Evolutionary conservation across 1,140 invertebrate species (phyloP).

Genomic region (Drosophila bocqueti): DNA sequence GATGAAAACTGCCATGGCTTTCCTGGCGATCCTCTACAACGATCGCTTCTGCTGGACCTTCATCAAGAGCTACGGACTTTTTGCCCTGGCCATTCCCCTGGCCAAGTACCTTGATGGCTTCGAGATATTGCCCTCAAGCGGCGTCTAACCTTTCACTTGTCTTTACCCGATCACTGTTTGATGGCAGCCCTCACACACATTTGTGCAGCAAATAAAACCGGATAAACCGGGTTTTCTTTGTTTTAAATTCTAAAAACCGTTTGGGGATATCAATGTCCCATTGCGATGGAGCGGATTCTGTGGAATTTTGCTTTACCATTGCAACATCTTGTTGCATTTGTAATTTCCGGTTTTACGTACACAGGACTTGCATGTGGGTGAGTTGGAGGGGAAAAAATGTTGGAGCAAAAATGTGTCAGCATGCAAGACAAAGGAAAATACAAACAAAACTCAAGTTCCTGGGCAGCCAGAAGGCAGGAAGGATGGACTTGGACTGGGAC

Average conservation of each 20-base stretch:
- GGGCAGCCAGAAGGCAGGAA: neutral
- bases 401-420: slow-evolving; percentile 70
- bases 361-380: slow-evolving; percentile 6
- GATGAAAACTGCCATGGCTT: neutral
- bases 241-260: too few relatives aligned
- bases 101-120: slow-evolving; percentile 23
- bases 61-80: slow-evolving; percentile 57
- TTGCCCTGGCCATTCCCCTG: slow-evolving; percentile 39
- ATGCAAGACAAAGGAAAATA: slow-evolving; percentile 72
- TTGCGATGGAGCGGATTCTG: neutral
- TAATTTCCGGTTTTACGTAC: slow-evolving; percentile 71
- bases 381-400: neutral
- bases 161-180: neutral
- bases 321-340: slow-evolving; percentile 79
- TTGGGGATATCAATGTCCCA: neutral
- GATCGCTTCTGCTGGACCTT: slow-evolving; percentile 52
- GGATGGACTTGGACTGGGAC: neutral
- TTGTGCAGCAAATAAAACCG: neutral
- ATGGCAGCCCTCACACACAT: too few relatives aligned
- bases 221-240: neutral
- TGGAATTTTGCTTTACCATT: slow-evolving; percentile 20
- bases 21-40: slow-evolving; percentile 36
- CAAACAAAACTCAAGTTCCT: slow-evolving; percentile 71
- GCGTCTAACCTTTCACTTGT: neutral
- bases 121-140: neutral